Evolutionary conservation across 1,140 invertebrate species (phyloP), one percentile per base, ranked within the genome.

Genomic region (Dolichoris vasculosae): DNA sequence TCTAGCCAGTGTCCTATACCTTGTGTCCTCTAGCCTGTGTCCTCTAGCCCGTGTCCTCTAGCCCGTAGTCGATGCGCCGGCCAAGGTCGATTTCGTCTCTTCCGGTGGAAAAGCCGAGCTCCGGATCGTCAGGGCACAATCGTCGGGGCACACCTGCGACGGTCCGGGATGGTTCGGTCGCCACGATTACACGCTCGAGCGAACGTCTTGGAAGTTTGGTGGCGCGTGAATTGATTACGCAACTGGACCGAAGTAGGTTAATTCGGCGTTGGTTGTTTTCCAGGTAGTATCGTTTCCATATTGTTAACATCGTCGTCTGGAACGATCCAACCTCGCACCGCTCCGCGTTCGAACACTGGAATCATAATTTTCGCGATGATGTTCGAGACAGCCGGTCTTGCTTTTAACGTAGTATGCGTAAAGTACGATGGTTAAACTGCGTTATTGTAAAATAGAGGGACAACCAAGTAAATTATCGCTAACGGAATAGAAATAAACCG

Each of bases 401-500:
- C 40, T 43, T 40, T 17, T 43, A 73, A 43, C 20, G 40, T 26
- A 73, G 69, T 51, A 51, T 77, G 32, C 30, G 30, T 35, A 51
- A 51, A 51, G 46, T 51, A 2, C 13, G 48, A 77, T 32, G 32
- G 23, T 51, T 40, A 8, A 46, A 38, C 32, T 63, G n/a, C 38
- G 40, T 59, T 38, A 40, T 38, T 26, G 11, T 3, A 78, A 38
- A 15, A 46, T 26, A 46, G 1, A 48, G 3, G 1, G 32, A 55
- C 26, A 73, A 59, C 17, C 67, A 48, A 30, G 23, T 13, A 64
- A 80, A 80, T 80, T 64, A 80, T 40, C 38, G 30, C 17, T 1
- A n/a, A 30, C 4, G 8, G 17, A 67, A 35, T 59, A 79, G 55
- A 79, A 79, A 79, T 63, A 79, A 51, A 79, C 38, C 59, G 35